Conservation (phyloP, 1,140 invertebrate species). For the Lucilia sericata region DNA sequence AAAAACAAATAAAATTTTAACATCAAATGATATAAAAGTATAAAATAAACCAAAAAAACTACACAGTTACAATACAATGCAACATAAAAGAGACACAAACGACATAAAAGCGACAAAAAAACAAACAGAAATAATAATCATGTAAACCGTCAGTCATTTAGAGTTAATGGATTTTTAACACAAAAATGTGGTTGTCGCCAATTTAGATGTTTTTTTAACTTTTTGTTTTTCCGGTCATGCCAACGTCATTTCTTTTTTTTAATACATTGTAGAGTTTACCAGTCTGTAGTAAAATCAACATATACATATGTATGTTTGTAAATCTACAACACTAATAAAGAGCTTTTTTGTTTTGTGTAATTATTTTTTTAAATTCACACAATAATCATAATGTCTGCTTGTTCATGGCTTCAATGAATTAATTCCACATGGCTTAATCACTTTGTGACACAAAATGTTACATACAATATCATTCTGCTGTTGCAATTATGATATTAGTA, state of each 20-base stretch:
- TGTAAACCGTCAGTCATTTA: conserved; percentile 11
- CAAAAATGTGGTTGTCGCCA: conserved; percentile 4
- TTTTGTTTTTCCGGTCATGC: not conserved
- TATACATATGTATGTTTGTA: no score
- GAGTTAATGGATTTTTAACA: conserved; percentile 16
- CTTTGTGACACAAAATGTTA: conserved; percentile 1
- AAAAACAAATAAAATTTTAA: not conserved
- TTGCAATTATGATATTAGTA: not conserved
- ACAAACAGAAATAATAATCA: not conserved
- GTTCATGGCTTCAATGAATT: not conserved
- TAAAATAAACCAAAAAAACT: not conserved
- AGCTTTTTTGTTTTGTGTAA: no score
- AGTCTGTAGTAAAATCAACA: no score
- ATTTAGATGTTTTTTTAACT: not conserved
- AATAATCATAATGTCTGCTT: not conserved
- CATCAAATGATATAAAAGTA: not conserved
- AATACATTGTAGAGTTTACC: not conserved
- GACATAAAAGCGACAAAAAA: not conserved
- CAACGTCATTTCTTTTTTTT: not conserved
- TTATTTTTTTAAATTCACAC: no score
- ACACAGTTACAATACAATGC: not conserved
- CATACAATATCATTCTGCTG: not conserved
- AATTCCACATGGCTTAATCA: conserved; percentile 10
- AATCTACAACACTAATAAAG: no score
- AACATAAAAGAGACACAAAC: not conserved